Conservation (phyloP, 2,797 vertebrate genomes). For the Darevskia mixta region DNA sequence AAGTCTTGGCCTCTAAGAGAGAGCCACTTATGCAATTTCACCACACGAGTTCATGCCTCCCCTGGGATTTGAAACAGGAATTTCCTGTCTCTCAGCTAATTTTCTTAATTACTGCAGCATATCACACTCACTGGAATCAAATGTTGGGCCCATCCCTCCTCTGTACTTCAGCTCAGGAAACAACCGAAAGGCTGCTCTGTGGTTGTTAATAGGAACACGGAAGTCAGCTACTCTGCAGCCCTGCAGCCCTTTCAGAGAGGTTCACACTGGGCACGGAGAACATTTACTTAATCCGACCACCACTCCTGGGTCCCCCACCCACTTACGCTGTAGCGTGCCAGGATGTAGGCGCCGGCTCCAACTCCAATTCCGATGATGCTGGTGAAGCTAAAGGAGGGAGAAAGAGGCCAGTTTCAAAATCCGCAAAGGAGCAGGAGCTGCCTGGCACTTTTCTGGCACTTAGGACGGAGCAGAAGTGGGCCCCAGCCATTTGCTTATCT, state of each 20-base stretch:
- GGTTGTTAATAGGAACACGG: background rate
- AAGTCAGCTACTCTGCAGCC: background rate
- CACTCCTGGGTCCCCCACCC: conserved; percentile 76
- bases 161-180: background rate
- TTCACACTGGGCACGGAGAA: background rate
- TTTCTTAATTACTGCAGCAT: background rate
- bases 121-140: background rate
- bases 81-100: background rate
- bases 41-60: background rate
- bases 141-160: background rate
- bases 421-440: background rate
- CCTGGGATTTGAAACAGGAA: background rate
- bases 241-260: background rate
- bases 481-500: background rate
- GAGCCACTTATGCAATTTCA: background rate
- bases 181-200: background rate
- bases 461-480: no score
- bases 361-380: conserved; percentile 91
- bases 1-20: background rate
- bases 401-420: conserved; percentile 10
- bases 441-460: background rate
- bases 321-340: conserved; percentile 90
- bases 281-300: background rate
- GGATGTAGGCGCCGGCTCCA: conserved; percentile 89
- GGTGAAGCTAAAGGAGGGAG: conserved; percentile 82